Evolutionary conservation across 2,888 invertebrate species (phyloP).

Genomic region (Argyresthia goedartella): DNA sequence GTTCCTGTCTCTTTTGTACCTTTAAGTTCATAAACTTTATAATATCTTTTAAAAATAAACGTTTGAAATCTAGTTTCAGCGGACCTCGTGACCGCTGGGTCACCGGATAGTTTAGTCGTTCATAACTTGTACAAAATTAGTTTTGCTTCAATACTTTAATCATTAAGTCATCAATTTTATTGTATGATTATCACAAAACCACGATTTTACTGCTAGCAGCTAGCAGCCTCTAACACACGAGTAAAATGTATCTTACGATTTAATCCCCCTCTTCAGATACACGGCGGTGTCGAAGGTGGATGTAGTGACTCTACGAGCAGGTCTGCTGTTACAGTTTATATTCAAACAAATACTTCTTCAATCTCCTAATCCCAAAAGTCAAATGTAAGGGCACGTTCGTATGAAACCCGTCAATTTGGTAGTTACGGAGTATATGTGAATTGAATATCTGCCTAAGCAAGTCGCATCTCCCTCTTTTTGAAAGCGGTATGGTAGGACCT

Average conservation of each 20-base stretch:
- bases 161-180: constrained; percentile 60
- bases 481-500: constrained; percentile 20
- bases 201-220: constrained; percentile 65
- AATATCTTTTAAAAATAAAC: not conserved
- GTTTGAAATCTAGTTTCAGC: not conserved
- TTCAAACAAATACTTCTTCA: too few species aligned
- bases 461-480: constrained; percentile 25
- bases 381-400: not conserved
- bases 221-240: constrained; percentile 55
- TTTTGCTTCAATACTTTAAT: constrained; percentile 36
- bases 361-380: not conserved
- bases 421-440: constrained; percentile 13
- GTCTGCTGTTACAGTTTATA: not conserved
- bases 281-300: constrained; percentile 28
- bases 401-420: not conserved
- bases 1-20: constrained; percentile 4
- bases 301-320: too few species aligned
- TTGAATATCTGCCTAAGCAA: constrained; percentile 5
- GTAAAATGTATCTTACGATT: constrained; percentile 32
- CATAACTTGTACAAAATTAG: constrained; percentile 58
- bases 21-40: not conserved
- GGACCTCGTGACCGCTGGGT: not conserved
- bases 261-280: constrained; percentile 28
- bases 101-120: constrained; percentile 25
- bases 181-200: constrained; percentile 62